Base-by-base conservation (phyloP, 2,888 invertebrate genomes). In the Exocentrus adspersus region DNA sequence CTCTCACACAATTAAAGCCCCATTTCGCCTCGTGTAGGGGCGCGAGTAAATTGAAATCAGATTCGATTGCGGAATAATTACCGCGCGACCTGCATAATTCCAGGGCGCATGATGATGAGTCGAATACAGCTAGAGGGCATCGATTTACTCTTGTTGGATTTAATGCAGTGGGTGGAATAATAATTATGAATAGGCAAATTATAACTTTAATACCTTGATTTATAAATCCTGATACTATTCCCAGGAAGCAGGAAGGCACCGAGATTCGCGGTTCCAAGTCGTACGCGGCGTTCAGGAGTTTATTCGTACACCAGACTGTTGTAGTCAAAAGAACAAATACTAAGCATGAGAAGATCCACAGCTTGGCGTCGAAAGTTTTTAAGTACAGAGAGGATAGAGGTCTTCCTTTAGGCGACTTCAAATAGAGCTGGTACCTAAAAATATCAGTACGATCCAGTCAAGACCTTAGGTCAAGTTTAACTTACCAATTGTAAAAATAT, bases 401-500 rank as follows among this genome's bases (percentile, higher is more conserved):
- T 65, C 72, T 73, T 2, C 74, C 68, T 71, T 75, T 67, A 2
- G 80, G 79, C 21, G 65, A 64, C 70, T 76, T 79, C 59, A 77
- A 69, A 62, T 78, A 81, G 21, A 82, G 65, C 59, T 80, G 74
- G 62, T 81, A 81, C 80, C 81, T 81, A 58, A 56, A 68, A 14
- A 42, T 2, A 9, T 17, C 7, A 17, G 6, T 14, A 4, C 17
- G 37, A 14, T 3, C 2, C 14, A 5, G 12, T n/a, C 12, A 30
- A 5, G 48, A 59, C 53, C 56, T 60, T 10, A 41, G 16, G 10
- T 10, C 4, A 52, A 64, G 9, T 12, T 45, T 12, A 20, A n/a
- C 71, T 67, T 72, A 80, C 81, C 81, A 81, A 54, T 78, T 80
- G 53, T 74, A 73, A 51, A 80, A 75, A 69, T 79, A 81, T 2